Conservation (phyloP, 2,113 vertebrate species). For the Ramphastos sulfuratus region DNA sequence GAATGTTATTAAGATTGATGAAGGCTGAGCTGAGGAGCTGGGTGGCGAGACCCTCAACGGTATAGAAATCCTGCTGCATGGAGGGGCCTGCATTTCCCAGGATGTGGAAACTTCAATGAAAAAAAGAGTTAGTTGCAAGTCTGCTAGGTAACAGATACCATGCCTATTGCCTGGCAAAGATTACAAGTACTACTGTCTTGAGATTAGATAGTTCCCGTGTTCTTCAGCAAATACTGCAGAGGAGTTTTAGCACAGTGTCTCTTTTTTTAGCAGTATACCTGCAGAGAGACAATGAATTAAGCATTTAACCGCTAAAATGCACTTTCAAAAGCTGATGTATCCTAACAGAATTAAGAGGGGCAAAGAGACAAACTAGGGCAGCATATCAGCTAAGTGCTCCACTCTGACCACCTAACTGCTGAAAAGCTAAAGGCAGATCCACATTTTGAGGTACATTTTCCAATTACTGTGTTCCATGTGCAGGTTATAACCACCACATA, state of each 20-base stretch:
- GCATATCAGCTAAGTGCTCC: not conserved
- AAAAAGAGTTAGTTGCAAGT: not conserved
- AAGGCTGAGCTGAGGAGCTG: conserved; percentile 88
- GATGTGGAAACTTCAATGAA: conserved; percentile 83
- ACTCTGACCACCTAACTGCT: not conserved
- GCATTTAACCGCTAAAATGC: not conserved
- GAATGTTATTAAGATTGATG: conserved; percentile 87
- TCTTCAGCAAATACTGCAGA: not conserved
- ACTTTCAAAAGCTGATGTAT: not conserved
- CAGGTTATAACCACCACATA: not conserved
- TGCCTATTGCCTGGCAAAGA: not conserved
- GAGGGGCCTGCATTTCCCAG: conserved; percentile 88
- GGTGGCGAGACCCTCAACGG: conserved; percentile 82
- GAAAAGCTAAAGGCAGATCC: not conserved
- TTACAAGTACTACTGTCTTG: not conserved
- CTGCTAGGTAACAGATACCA: not conserved
- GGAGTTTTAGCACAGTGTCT: not conserved
- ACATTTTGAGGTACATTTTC: not conserved
- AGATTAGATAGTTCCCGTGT: not conserved
- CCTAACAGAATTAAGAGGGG: not conserved
- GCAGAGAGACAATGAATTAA: not conserved
- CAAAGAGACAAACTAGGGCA: not conserved
- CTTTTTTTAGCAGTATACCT: not conserved
- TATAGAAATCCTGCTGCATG: conserved; percentile 93
- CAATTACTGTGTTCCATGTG: accelerated